A percentile compares a stretch with the other conserved stretches of the same genome.
phyloP scores from a whole-genome alignment of 2,888 invertebrate genomes.

The Sipunculus nudus region DNA sequence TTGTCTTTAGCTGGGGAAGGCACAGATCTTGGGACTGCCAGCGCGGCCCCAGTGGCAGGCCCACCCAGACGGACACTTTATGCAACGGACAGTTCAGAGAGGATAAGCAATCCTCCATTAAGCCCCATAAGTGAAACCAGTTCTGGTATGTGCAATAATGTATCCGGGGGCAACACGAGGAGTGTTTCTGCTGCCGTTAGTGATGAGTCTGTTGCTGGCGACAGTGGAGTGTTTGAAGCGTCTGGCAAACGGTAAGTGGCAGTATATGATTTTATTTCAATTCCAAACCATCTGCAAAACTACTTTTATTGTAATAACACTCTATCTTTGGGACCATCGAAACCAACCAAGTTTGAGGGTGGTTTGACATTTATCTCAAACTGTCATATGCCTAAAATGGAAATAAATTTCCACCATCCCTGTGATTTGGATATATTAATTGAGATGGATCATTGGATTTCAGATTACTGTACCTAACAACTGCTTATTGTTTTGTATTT shows the following conservation, averaged over 20 bases:
- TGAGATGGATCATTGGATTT: too few relatives aligned
- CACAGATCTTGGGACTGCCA: too few relatives aligned
- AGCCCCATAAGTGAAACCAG: conserved; percentile 67
- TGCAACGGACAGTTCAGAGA: neutral
- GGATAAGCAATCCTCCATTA: conserved; percentile 60
- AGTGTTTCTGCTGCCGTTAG: conserved; percentile 93
- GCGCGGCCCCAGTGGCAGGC: too few relatives aligned
- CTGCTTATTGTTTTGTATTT: too few relatives aligned
- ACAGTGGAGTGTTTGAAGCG: conserved; percentile 68
- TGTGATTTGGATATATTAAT: too few relatives aligned
- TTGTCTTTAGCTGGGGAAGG: too few relatives aligned
- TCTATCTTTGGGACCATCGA: neutral
- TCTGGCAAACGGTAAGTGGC: conserved; percentile 60
- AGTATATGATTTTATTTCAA: conserved; percentile 1
- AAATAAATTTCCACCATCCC: too few relatives aligned
- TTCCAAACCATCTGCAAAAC: neutral
- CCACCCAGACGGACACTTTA: too few relatives aligned
- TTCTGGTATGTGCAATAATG: conserved; percentile 62
- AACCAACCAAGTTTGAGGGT: too few relatives aligned
- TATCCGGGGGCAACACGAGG: conserved; percentile 61
- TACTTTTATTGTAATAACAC: neutral
- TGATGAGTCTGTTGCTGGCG: conserved; percentile 94
- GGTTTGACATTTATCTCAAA: too few relatives aligned
- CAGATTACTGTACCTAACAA: too few relatives aligned
- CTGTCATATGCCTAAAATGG: too few relatives aligned